These are phyloP conservation scores for Mythimna loreyi DNA, from an alignment of 2,888 invertebrate species.

Conservation along the genomic window DNA sequence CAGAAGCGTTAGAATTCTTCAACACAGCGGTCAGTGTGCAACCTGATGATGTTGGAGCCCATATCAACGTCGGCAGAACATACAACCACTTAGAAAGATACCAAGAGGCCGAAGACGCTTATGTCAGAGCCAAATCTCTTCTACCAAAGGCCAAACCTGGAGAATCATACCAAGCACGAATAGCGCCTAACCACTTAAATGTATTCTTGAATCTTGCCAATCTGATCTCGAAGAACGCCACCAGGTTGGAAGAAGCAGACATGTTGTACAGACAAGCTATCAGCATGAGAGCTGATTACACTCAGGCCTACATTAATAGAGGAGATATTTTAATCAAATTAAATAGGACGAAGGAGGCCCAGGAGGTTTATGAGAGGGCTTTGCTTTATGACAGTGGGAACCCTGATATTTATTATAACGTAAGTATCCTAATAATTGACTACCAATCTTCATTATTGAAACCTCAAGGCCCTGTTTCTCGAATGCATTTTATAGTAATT, in stretches of 20 bases:
- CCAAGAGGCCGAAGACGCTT: slow-evolving; percentile 97
- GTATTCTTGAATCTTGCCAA: slow-evolving; percentile 98
- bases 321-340: slow-evolving; percentile 98
- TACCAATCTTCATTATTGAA: background rate
- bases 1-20: slow-evolving; percentile 97
- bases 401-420: slow-evolving; percentile 98
- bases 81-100: slow-evolving; percentile 95
- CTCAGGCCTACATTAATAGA: slow-evolving; percentile 98
- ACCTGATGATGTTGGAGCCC: slow-evolving; percentile 98
- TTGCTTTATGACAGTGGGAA: slow-evolving; percentile 97
- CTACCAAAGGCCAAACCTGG: slow-evolving; percentile 98
- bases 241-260: slow-evolving; percentile 98
- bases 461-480: background rate
- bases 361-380: slow-evolving; percentile 98
- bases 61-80: slow-evolving; percentile 99
- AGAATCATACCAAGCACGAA: slow-evolving; percentile 98
- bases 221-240: slow-evolving; percentile 97
- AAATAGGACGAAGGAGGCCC: slow-evolving; percentile 98
- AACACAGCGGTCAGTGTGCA: slow-evolving; percentile 98
- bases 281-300: slow-evolving; percentile 98
- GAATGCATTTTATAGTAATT: background rate
- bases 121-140: slow-evolving; percentile 96
- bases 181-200: slow-evolving; percentile 98
- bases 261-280: slow-evolving; percentile 98
- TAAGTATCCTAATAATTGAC: slow-evolving; percentile 86